A percentile compares a stretch with the other conserved stretches of the same genome.
Evolutionary conservation across 2,888 invertebrate species (phyloP).

Genomic region (Flexamia atlantica): DNA sequence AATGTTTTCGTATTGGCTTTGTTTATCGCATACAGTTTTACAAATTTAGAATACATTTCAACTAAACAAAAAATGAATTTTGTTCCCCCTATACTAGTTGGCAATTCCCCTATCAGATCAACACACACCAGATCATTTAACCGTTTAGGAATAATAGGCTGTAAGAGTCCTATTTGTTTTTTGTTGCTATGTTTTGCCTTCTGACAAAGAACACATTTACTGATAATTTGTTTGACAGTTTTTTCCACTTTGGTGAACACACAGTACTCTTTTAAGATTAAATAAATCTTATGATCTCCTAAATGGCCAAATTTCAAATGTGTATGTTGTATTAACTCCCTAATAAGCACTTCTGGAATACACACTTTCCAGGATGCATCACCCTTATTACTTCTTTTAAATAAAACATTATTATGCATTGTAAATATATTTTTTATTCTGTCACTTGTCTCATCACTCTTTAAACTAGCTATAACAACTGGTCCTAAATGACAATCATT

Average conservation of each 20-base stretch:
- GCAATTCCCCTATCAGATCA: too few species aligned
- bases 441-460: neutral
- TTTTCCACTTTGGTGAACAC: neutral
- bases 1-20: constrained; percentile 17
- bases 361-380: constrained; percentile 6
- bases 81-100: neutral
- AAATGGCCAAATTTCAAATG: constrained; percentile 1
- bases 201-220: constrained; percentile 16
- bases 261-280: neutral
- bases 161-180: neutral
- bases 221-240: neutral
- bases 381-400: neutral
- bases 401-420: neutral
- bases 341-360: neutral
- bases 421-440: neutral
- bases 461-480: neutral
- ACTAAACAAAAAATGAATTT: constrained; percentile 19
- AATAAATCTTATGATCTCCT: neutral
- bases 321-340: neutral
- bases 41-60: constrained; percentile 6
- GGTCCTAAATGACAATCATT: neutral
- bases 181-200: neutral
- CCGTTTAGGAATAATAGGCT: neutral
- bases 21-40: constrained; percentile 12
- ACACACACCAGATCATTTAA: too few species aligned